Conservation (phyloP, 1,140 invertebrate genomes). For the Episyrphus balteatus region DNA sequence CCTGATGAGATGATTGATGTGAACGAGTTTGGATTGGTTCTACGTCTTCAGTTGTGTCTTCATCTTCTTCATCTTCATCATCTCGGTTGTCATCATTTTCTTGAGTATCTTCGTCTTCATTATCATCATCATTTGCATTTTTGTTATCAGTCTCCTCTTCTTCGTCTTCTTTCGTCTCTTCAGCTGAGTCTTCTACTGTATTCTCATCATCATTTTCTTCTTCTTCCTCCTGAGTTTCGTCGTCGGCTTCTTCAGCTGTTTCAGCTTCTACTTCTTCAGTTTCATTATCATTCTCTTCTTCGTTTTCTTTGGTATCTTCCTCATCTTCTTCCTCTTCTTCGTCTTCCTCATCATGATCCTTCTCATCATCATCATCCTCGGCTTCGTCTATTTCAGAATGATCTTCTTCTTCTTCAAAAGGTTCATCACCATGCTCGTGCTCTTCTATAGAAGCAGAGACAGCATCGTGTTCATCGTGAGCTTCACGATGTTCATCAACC, state of each 20-base stretch:
- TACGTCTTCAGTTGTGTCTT: constrained; percentile 4
- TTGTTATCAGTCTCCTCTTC: constrained; percentile 32
- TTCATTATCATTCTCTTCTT: constrained; percentile 26
- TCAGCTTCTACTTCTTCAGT: constrained; percentile 26
- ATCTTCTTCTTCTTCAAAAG: constrained; percentile 27
- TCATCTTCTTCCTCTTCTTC: constrained; percentile 25
- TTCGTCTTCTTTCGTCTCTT: constrained; percentile 26
- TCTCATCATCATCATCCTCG: constrained; percentile 24
- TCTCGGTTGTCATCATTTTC: constrained; percentile 21
- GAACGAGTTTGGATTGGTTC: background rate
- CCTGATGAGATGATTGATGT: too few species aligned
- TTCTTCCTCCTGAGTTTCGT: constrained; percentile 24
- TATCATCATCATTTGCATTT: constrained; percentile 31
- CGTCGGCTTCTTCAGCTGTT: constrained; percentile 15
- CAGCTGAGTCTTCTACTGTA: constrained; percentile 32
- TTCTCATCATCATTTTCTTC: constrained; percentile 28
- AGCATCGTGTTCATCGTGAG: constrained; percentile 39
- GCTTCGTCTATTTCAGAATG: constrained; percentile 21
- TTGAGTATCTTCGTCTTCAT: constrained; percentile 25
- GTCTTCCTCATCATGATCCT: constrained; percentile 22
- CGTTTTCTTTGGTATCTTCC: constrained; percentile 15
- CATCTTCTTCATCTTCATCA: constrained; percentile 18
- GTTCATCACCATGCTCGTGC: constrained; percentile 28
- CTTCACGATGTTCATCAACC: constrained; percentile 54
- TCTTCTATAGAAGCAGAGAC: constrained; percentile 35